A percentile compares a stretch with the other conserved stretches of the same genome.
Evolutionary conservation across 2,797 vertebrate species (phyloP).

Genomic region (Parauchenoglanis punctatus): DNA sequence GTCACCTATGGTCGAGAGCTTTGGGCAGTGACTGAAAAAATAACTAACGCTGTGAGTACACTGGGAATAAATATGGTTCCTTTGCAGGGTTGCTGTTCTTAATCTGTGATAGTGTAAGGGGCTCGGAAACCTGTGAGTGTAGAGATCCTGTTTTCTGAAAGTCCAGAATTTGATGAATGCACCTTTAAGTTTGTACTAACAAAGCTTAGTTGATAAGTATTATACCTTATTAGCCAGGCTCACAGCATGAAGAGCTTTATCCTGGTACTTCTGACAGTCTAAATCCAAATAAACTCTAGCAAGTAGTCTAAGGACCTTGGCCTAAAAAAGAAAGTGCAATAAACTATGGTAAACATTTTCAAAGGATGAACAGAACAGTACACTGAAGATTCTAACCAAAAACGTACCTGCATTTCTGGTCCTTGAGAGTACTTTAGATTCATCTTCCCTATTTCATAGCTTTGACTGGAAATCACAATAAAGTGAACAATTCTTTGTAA

Average conservation of each 20-base stretch:
- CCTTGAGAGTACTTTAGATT: slow-evolving; percentile 73
- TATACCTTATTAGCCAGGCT: slow-evolving; percentile 88
- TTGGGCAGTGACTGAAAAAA: background rate
- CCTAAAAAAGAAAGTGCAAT: slow-evolving; percentile 68
- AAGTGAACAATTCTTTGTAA: background rate
- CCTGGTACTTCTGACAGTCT: slow-evolving; percentile 77
- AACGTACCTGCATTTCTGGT: slow-evolving; percentile 81
- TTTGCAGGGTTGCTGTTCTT: background rate
- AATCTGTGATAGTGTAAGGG: background rate
- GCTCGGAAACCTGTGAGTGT: background rate
- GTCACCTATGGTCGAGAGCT: too few relatives aligned
- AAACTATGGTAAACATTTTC: background rate
- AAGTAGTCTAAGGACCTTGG: slow-evolving; percentile 85
- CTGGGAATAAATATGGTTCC: background rate
- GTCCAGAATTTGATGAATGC: background rate
- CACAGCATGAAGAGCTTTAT: slow-evolving; percentile 82
- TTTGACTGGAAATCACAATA: slow-evolving; percentile 76
- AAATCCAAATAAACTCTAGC: slow-evolving; percentile 86
- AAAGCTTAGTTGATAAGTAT: background rate
- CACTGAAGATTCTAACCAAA: background rate
- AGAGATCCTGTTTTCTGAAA: background rate
- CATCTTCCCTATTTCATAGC: slow-evolving; percentile 88
- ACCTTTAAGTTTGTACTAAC: background rate
- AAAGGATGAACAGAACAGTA: background rate
- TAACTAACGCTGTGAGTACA: background rate